phyloP scores from a whole-genome alignment of 2,113 vertebrate species.

The Triplophysa siluroides region DNA sequence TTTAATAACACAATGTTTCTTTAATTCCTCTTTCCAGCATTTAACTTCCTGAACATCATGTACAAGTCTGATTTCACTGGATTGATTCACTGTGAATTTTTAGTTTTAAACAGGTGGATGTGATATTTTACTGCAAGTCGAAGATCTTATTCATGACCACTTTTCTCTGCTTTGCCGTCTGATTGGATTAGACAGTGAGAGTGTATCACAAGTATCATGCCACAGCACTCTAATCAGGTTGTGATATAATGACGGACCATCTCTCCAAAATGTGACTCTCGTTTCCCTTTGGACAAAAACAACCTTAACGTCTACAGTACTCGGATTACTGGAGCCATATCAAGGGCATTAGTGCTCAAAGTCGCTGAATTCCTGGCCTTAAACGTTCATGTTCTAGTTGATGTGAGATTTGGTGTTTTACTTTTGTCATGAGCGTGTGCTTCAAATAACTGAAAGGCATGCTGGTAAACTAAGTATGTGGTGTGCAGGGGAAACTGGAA shows the following conservation, averaged over 20 bases:
- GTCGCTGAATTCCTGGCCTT: not conserved
- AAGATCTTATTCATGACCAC: not conserved
- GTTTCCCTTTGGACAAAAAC: conserved; percentile 9
- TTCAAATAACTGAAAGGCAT: not conserved
- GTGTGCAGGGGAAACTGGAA: not conserved
- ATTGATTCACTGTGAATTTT: not conserved
- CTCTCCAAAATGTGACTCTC: conserved; percentile 12
- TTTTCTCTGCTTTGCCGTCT: conserved; percentile 9
- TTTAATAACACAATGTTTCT: not conserved
- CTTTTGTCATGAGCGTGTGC: not conserved
- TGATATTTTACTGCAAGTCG: not conserved
- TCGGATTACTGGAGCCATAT: not conserved
- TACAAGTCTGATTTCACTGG: not conserved
- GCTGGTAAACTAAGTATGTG: not conserved
- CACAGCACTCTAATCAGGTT: conserved; percentile 43
- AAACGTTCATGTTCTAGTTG: not conserved
- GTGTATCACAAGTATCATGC: conserved; percentile 37
- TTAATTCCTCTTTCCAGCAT: not conserved
- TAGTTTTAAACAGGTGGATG: not conserved
- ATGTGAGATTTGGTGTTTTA: not conserved
- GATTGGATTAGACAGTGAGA: conserved; percentile 26
- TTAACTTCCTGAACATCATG: not conserved
- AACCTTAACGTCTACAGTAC: not conserved
- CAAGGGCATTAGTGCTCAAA: not conserved
- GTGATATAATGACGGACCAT: conserved; percentile 35